These are phyloP conservation scores for Caenorhabditis brenneri DNA, from an alignment of 1,140 invertebrate genomes.

Conservation along the genomic window DNA sequence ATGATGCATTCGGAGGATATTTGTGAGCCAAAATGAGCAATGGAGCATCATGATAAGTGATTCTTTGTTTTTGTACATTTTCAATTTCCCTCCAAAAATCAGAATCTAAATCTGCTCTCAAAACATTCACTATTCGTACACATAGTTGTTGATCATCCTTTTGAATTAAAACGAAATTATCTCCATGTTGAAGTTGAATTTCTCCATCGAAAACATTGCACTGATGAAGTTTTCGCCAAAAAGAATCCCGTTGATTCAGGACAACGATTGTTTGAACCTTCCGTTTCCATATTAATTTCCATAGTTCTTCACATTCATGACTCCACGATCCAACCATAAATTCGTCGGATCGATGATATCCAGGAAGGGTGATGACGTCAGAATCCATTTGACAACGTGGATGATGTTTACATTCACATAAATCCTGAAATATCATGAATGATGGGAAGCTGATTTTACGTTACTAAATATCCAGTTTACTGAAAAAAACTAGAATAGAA, in stretches of 20 bases:
- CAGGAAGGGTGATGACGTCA: slow-evolving; percentile 52
- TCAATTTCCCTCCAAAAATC: slow-evolving; percentile 67
- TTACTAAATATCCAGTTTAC: too few species aligned
- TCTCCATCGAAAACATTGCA: slow-evolving; percentile 27
- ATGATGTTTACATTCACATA: slow-evolving; percentile 62
- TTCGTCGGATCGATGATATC: slow-evolving; percentile 68
- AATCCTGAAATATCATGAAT: slow-evolving; percentile 53
- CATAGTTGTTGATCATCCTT: slow-evolving; percentile 61
- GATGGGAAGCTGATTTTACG: too few species aligned
- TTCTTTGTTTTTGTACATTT: slow-evolving; percentile 60
- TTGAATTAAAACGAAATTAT: slow-evolving; percentile 59
- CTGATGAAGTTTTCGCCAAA: slow-evolving; percentile 35
- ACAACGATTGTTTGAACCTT: slow-evolving; percentile 62
- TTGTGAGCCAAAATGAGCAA: slow-evolving; percentile 60
- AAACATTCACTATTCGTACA: slow-evolving; percentile 60
- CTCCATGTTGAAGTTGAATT: slow-evolving; percentile 48
- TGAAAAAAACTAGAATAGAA: background rate
- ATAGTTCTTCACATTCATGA: slow-evolving; percentile 59
- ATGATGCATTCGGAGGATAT: background rate
- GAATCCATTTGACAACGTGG: slow-evolving; percentile 52
- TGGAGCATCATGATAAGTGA: slow-evolving; percentile 57
- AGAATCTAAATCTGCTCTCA: slow-evolving; percentile 56
- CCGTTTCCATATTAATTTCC: slow-evolving; percentile 61
- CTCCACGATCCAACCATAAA: slow-evolving; percentile 64
- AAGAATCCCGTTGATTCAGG: slow-evolving; percentile 54